A percentile compares a stretch with the other conserved stretches of the same genome.
phyloP scores from a whole-genome alignment of 2,113 vertebrate species.

The Philantomba maxwellii region DNA sequence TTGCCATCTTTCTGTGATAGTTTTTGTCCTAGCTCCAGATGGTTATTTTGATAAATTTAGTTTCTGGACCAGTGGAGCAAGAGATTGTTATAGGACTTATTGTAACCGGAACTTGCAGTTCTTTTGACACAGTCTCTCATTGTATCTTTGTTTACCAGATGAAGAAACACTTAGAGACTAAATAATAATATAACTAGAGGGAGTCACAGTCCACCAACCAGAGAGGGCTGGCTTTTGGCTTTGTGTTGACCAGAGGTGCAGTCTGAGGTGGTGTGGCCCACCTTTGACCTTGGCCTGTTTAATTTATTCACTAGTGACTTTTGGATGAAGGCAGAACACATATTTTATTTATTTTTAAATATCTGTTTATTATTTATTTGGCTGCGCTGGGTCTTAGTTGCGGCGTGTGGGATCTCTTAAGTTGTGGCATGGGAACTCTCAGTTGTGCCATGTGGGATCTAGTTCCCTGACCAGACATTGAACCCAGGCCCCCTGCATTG shows the following conservation, averaged over 20 bases:
- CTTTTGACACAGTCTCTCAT: conserved; percentile 4
- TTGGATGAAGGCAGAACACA: neutral
- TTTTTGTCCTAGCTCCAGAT: conserved; percentile 10
- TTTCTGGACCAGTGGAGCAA: conserved; percentile 55
- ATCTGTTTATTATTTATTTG: neutral
- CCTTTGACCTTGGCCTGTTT: neutral
- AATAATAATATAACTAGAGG: neutral
- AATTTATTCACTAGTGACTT: neutral
- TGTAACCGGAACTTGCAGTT: conserved; percentile 19
- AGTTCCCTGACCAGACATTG: neutral
- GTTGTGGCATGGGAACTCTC: neutral
- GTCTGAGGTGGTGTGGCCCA: neutral
- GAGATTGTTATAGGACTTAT: conserved; percentile 23
- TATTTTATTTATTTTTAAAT: neutral
- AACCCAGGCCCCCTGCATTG: neutral
- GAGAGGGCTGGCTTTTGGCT: neutral
- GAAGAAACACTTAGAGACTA: neutral
- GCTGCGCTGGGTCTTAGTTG: neutral
- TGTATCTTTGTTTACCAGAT: neutral
- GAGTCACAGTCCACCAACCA: neutral
- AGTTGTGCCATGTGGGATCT: neutral
- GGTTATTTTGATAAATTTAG: conserved; percentile 41
- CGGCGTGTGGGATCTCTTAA: neutral
- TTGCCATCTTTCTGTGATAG: neutral
- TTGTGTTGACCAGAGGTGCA: neutral